Percentiles rank a stretch among this genome's conserved stretches.
These are phyloP conservation scores for Polydesmus complanatus DNA, from an alignment of 2,888 invertebrate genomes.

Conservation along the genomic window DNA sequence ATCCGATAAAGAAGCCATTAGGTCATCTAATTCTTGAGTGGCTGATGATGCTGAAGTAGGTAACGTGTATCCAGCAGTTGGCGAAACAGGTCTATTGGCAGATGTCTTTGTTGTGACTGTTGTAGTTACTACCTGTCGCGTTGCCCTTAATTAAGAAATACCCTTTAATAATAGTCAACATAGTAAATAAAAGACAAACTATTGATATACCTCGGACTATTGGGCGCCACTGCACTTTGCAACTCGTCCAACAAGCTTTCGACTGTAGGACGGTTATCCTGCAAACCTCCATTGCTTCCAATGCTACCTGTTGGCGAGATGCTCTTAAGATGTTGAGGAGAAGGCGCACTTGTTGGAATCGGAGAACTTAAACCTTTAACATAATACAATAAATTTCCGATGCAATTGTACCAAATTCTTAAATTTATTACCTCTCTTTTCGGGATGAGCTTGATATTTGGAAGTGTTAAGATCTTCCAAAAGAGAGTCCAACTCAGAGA, in stretches of 20 bases:
- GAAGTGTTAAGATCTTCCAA: constrained; percentile 70
- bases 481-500: constrained; percentile 80
- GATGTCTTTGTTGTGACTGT: constrained; percentile 9
- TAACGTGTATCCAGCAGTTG: neutral
- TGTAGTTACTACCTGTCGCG: constrained; percentile 6
- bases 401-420: neutral
- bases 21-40: constrained; percentile 83
- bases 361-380: neutral
- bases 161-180: neutral
- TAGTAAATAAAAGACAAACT: neutral
- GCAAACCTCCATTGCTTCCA: constrained; percentile 13
- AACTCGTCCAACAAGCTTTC: constrained; percentile 81
- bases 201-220: constrained; percentile 13
- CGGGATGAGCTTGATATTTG: constrained; percentile 26
- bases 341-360: neutral
- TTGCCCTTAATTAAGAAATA: constrained; percentile 11
- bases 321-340: constrained; percentile 2
- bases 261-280: constrained; percentile 52
- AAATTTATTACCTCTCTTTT: constrained; percentile 19
- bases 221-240: constrained; percentile 28
- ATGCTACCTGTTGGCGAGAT: constrained; percentile 13
- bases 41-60: constrained; percentile 57
- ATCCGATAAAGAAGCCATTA: constrained; percentile 90
- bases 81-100: neutral
- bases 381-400: neutral